These are phyloP conservation scores for Eupithecia pulchellata DNA, from an alignment of 2,888 invertebrate genomes.

Conservation along the genomic window DNA sequence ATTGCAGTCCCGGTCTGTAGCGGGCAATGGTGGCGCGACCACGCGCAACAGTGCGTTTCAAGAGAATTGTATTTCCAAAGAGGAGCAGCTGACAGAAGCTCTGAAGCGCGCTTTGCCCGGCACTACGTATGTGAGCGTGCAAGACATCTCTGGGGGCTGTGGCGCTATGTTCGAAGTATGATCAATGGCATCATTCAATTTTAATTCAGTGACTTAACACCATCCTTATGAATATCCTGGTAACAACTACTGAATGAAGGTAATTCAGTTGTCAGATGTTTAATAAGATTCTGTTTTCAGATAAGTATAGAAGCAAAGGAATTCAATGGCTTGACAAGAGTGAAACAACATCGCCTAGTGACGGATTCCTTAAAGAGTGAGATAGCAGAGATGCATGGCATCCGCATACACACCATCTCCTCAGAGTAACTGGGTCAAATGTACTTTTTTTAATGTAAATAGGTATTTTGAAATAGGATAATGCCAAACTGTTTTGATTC, in stretches of 20 bases:
- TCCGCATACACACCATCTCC: slow-evolving; percentile 86
- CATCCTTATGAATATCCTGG: neutral
- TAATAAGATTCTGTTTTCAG: slow-evolving; percentile 58
- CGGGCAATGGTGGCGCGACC: slow-evolving; percentile 46
- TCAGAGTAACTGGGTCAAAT: neutral
- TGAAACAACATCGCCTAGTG: slow-evolving; percentile 91
- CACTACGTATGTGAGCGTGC: slow-evolving; percentile 87
- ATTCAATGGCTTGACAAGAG: slow-evolving; percentile 88
- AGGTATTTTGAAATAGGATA: neutral
- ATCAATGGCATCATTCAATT: neutral
- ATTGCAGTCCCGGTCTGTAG: slow-evolving; percentile 57
- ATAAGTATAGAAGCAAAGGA: slow-evolving; percentile 88
- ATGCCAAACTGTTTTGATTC: neutral
- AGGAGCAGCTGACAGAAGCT: slow-evolving; percentile 67
- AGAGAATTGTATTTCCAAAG: slow-evolving; percentile 68
- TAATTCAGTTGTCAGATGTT: neutral
- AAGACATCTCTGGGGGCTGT: slow-evolving; percentile 92
- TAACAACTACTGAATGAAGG: neutral
- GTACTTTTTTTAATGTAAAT: neutral
- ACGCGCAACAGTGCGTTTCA: slow-evolving; percentile 59
- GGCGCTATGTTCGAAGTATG: slow-evolving; percentile 92
- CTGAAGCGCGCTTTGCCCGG: slow-evolving; percentile 84
- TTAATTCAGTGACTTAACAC: neutral
- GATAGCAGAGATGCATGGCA: slow-evolving; percentile 93
- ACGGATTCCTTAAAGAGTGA: slow-evolving; percentile 90